Evolutionary conservation across 2,888 invertebrate genomes (phyloP).

Genomic region (Serrognathus titanus): DNA sequence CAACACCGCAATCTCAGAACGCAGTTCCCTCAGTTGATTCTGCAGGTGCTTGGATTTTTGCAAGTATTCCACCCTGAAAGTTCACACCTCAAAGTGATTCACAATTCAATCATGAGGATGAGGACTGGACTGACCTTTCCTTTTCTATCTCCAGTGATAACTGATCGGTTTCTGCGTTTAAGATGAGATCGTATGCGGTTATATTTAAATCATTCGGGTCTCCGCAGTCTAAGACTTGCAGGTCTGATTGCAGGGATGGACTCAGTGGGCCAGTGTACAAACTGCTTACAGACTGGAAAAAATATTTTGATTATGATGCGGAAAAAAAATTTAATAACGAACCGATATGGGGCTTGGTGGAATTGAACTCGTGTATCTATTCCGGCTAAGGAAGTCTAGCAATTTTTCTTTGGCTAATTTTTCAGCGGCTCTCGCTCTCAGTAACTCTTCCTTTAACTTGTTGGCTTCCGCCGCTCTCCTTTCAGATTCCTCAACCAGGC

Average conservation of each 20-base stretch:
- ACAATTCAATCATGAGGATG: not conserved
- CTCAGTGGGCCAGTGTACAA: conserved; percentile 53
- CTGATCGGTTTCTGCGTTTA: conserved; percentile 84
- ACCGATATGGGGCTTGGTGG: conserved; percentile 43
- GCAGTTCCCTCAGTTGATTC: conserved; percentile 84
- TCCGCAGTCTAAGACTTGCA: conserved; percentile 53
- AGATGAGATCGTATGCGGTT: conserved; percentile 75
- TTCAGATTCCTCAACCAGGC: conserved; percentile 89
- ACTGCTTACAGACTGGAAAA: conserved; percentile 20
- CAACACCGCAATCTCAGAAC: conserved; percentile 91
- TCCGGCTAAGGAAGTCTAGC: conserved; percentile 75
- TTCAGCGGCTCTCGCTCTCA: conserved; percentile 83
- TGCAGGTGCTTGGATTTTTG: conserved; percentile 94
- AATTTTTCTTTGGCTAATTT: conserved; percentile 91
- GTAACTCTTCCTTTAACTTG: conserved; percentile 78
- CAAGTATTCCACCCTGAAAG: conserved; percentile 77
- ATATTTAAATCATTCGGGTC: conserved; percentile 49
- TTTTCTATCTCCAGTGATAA: conserved; percentile 91
- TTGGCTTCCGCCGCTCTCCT: conserved; percentile 87
- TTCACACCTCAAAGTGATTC: no score
- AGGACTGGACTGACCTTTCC: conserved; percentile 60
- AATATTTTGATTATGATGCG: not conserved
- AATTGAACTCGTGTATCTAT: conserved; percentile 54
- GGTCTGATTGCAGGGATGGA: conserved; percentile 55
- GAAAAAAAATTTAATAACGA: no score